Base-by-base conservation (phyloP, 2,888 invertebrate species). In the Axea sp. region DNA sequence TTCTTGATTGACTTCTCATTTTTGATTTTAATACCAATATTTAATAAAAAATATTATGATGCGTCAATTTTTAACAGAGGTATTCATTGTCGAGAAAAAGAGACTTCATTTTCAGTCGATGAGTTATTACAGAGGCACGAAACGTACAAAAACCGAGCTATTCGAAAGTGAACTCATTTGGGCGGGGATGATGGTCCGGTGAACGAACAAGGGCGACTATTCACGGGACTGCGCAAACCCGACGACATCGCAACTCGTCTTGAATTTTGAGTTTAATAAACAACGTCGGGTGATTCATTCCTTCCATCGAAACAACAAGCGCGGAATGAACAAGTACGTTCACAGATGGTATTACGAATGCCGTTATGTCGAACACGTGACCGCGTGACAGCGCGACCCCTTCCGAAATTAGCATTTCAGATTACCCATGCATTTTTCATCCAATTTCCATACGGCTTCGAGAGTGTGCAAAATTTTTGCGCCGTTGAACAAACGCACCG, bases 181-280 rank as follows among this genome's bases (percentile, higher is more conserved):
- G n/a, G n/a, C n/a, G n/a, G n/a, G n/a, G 19, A 24, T 17, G 22
- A 7, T 41, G 30, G 19, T 30, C n/a, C 9, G 3, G n/a, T n/a
- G 24, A 28, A 9, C 15, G 35, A 49, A 67, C 57, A 67, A 67
- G 31, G 49, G 33, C 41, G 31, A 24, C 67, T 49, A 67, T 67
- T 67, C 57, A 67, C 26, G 45, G 11, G 9, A 31, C 12, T 37
- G 28, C 22, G 19, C 19, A 12, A 31, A 12, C 8, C 11, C 12
- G 11, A 12, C 12, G 31, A 5, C 12, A 11, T 12, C 31, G 30
- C 19, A 28, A 35, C 19, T 67, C 41, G 53, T 47, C 41, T 73
- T 57, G 59, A 65, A 59, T 55, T 65, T 75, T 64, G 49, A 68
- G 59, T 69, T 74, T 53, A 64, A 55, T 65, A 59, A 64, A 69